Conservation (phyloP, 2,888 invertebrate species). For the Resseliella maxima region DNA sequence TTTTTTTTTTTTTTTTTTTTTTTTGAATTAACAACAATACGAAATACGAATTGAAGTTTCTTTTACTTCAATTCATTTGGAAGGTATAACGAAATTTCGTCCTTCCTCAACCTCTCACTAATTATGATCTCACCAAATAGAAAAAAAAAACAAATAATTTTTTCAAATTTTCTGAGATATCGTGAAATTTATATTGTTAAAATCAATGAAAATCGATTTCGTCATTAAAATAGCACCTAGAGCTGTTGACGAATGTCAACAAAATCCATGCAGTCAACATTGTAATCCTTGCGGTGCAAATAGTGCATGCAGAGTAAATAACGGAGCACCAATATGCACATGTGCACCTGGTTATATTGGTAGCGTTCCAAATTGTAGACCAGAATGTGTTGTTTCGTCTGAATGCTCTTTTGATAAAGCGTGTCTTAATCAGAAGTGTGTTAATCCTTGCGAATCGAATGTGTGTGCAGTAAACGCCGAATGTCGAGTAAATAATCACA, state of each 20-base stretch:
- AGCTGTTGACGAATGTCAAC: slow-evolving; percentile 73
- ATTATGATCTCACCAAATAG: no score
- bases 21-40: slow-evolving; percentile 69
- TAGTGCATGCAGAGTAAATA: no score
- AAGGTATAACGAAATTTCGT: not conserved
- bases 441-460: slow-evolving; percentile 83
- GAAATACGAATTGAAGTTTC: slow-evolving; percentile 69
- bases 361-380: slow-evolving; percentile 82
- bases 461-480: slow-evolving; percentile 80
- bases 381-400: slow-evolving; percentile 84
- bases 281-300: slow-evolving; percentile 21
- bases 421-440: slow-evolving; percentile 84
- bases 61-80: not conserved
- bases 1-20: no score
- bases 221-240: slow-evolving; percentile 71
- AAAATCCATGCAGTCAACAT: slow-evolving; percentile 72
- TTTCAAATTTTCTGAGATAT: slow-evolving; percentile 60
- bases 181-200: not conserved
- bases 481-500: slow-evolving; percentile 84
- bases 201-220: not conserved
- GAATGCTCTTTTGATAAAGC: slow-evolving; percentile 84
- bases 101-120: slow-evolving; percentile 63
- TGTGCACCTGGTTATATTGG: slow-evolving; percentile 80
- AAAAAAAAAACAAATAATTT: not conserved
- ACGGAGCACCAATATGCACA: slow-evolving; percentile 79